A percentile compares a stretch with the other conserved stretches of the same genome.
phyloP scores from a whole-genome alignment of 2,888 invertebrate species.

The Apamea monoglypha region DNA sequence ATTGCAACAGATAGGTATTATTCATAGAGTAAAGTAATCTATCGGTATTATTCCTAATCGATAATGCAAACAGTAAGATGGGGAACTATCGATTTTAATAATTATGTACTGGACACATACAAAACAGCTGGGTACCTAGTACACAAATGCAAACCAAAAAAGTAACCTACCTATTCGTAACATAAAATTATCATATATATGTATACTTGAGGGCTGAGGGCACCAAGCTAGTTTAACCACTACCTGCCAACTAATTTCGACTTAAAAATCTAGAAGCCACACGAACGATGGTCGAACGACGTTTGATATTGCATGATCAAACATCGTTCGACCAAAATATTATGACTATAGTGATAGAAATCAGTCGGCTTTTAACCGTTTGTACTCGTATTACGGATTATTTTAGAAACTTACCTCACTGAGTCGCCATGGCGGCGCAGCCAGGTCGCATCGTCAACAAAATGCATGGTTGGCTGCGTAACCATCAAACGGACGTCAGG shows the following conservation, averaged over 20 bases:
- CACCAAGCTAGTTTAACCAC: not conserved
- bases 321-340: no score
- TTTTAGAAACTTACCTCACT: no score
- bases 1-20: not conserved
- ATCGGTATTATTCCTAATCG: not conserved
- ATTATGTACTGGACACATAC: not conserved
- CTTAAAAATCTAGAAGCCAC: not conserved
- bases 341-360: no score
- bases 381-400: no score
- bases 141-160: not conserved
- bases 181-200: not conserved
- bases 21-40: no score
- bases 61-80: not conserved
- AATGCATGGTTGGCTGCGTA: no score
- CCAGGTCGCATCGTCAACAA: no score
- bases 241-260: not conserved
- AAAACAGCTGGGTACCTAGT: not conserved
- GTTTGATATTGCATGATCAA: no score
- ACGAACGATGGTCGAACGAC: not conserved
- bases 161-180: not conserved
- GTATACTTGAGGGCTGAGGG: not conserved
- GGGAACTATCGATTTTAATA: not conserved
- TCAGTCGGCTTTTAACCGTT: no score
- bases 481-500: no score
- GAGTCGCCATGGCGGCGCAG: no score